phyloP scores from a whole-genome alignment of 92 coral and sea anemone species.

The Epizoanthus fatuus region DNA sequence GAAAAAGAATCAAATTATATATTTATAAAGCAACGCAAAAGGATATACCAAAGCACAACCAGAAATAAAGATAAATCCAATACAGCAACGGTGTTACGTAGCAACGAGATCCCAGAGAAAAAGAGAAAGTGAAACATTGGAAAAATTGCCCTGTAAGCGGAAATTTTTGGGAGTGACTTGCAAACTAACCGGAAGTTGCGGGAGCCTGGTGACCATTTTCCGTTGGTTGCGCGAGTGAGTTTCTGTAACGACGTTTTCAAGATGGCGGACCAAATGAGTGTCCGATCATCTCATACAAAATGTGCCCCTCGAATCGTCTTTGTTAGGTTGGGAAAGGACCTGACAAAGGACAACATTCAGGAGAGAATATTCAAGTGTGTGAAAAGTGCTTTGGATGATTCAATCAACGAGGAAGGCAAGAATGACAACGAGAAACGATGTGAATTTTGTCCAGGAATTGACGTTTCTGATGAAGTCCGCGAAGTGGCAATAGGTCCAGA shows the following conservation, averaged over 20 bases:
- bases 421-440: constrained; percentile 68
- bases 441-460: constrained; percentile 63
- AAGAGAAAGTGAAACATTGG: not conserved
- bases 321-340: constrained; percentile 86
- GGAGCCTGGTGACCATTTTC: constrained; percentile 10
- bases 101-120: not conserved
- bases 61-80: too few species aligned
- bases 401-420: constrained; percentile 37
- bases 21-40: too few species aligned
- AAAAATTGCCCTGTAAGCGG: too few species aligned
- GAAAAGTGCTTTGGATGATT: constrained; percentile 69
- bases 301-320: constrained; percentile 78
- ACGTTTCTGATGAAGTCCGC: constrained; percentile 62
- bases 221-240: constrained; percentile 18
- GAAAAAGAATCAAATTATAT: too few species aligned
- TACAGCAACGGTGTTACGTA: too few species aligned
- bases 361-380: constrained; percentile 79
- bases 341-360: constrained; percentile 86
- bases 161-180: not conserved
- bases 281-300: constrained; percentile 35
- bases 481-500: constrained; percentile 91
- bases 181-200: constrained; percentile 31
- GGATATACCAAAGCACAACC: too few species aligned
- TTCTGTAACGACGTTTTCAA: constrained; percentile 28
- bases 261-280: constrained; percentile 79